Percentiles rank a stretch among this genome's conserved stretches.
These are phyloP conservation scores for Chelonus insularis DNA, from an alignment of 1,140 invertebrate species.

Conservation along the genomic window DNA sequence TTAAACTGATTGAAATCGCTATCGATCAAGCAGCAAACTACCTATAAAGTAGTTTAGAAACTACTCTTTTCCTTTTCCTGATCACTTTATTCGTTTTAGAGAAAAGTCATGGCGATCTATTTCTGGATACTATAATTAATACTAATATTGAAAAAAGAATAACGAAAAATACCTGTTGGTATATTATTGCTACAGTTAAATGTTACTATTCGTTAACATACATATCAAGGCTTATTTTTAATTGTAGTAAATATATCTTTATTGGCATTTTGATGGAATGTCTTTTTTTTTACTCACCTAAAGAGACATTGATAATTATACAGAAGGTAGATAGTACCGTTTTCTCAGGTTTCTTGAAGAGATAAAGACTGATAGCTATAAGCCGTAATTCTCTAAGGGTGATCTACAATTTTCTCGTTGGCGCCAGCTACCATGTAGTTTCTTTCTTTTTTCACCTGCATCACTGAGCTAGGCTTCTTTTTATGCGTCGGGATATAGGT, in stretches of 20 bases:
- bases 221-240: slow-evolving; percentile 1
- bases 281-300: background rate
- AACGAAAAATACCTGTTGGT: too few relatives aligned
- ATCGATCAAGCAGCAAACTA: background rate
- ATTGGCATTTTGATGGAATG: slow-evolving; percentile 4
- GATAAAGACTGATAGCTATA: background rate
- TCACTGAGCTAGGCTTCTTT: background rate
- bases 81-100: background rate
- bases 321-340: background rate
- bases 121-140: slow-evolving; percentile 2
- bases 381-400: slow-evolving; percentile 8
- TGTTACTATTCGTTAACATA: too few relatives aligned
- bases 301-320: slow-evolving; percentile 7
- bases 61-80: slow-evolving; percentile 3
- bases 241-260: background rate
- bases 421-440: slow-evolving; percentile 3
- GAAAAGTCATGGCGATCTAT: background rate
- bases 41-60: background rate
- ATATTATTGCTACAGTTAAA: too few relatives aligned
- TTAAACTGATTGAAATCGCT: background rate
- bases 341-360: background rate
- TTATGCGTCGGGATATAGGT: background rate
- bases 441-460: background rate
- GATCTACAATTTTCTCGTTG: slow-evolving; percentile 13
- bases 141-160: too few relatives aligned